These are phyloP conservation scores for Eilema griseolum DNA, from an alignment of 2,888 invertebrate species.

Conservation along the genomic window DNA sequence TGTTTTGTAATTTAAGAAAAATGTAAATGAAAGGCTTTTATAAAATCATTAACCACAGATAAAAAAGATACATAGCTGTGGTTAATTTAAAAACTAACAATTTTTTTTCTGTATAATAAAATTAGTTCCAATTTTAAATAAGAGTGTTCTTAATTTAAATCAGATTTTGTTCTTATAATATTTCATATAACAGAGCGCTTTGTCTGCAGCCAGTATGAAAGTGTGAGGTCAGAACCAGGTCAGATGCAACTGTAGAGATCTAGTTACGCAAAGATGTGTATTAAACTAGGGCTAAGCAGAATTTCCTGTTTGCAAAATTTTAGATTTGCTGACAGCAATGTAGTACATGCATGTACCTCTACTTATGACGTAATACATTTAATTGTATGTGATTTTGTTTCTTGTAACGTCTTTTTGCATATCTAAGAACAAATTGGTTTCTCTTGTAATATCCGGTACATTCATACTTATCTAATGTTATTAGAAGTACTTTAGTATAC, in stretches of 20 bases:
- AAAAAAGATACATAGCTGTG: too few species aligned
- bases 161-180: not conserved
- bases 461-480: not conserved
- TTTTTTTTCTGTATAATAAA: not conserved
- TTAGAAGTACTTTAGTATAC: not conserved
- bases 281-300: slow-evolving; percentile 39
- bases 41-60: too few species aligned
- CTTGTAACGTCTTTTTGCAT: slow-evolving; percentile 16
- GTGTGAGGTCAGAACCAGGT: slow-evolving; percentile 50
- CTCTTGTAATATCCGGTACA: not conserved
- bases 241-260: slow-evolving; percentile 49
- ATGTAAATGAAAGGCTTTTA: too few species aligned
- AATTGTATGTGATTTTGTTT: not conserved
- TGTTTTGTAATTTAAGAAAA: too few species aligned
- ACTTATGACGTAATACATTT: not conserved
- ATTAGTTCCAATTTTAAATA: not conserved
- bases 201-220: slow-evolving; percentile 30
- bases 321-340: slow-evolving; percentile 24
- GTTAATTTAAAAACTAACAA: not conserved
- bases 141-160: not conserved
- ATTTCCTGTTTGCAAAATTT: slow-evolving; percentile 54
- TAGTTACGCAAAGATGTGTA: slow-evolving; percentile 36
- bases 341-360: slow-evolving; percentile 11
- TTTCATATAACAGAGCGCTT: not conserved
- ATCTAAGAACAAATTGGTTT: slow-evolving; percentile 9